phyloP scores from a whole-genome alignment of 2,113 vertebrate genomes.

The Chaetorhynchus papuensis region DNA sequence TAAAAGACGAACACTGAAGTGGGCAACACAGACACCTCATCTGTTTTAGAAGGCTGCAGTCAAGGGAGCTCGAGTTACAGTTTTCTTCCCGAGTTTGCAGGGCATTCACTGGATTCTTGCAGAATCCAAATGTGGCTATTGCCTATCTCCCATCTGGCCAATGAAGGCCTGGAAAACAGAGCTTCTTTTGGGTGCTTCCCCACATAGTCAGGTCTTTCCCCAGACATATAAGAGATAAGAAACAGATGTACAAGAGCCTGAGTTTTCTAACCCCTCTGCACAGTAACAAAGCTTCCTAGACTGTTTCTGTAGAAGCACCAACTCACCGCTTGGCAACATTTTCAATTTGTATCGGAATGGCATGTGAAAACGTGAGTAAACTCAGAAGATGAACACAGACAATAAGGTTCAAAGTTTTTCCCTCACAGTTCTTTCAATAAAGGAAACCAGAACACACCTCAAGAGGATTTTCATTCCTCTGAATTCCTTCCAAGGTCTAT shows the following conservation, averaged over 20 bases:
- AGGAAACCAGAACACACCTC: not conserved
- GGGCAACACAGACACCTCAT: not conserved
- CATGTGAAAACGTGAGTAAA: not conserved
- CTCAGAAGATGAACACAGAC: not conserved
- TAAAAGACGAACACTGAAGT: not conserved
- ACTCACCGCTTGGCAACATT: not conserved
- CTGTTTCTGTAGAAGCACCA: not conserved
- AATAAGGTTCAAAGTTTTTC: not conserved
- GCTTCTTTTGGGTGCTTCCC: not conserved
- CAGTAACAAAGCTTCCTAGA: not conserved
- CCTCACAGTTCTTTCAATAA: not conserved
- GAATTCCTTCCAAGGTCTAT: not conserved
- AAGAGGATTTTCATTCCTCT: not conserved
- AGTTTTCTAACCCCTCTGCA: not conserved
- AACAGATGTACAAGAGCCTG: not conserved
- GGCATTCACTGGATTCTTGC: not conserved
- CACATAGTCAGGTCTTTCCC: not conserved
- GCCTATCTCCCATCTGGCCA: not conserved
- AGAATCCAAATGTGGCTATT: not conserved
- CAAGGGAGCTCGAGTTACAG: fast-evolving
- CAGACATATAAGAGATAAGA: not conserved
- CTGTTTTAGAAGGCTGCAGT: not conserved
- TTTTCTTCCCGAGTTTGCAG: not conserved
- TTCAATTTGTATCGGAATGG: not conserved
- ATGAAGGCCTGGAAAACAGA: not conserved